Base-by-base conservation (phyloP, 2,888 invertebrate genomes). In the Apodemia hepburni region DNA sequence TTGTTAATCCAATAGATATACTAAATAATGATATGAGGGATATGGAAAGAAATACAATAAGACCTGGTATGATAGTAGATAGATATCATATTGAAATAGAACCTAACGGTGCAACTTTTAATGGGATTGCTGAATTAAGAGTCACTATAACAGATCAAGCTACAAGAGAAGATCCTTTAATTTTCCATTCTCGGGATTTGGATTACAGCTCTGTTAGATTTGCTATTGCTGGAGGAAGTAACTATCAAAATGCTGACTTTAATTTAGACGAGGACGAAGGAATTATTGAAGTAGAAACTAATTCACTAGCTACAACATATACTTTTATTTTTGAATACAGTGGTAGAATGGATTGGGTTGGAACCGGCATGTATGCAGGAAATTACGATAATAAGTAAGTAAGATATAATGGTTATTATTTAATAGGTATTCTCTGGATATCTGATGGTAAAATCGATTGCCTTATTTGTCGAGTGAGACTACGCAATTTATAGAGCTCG, bases 41-140 rank as follows among this genome's bases (percentile, higher is more conserved):
- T 3, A 70, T 73, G 57, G 78, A 76, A 57, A 68, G 73, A 42
- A 42, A 42, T 42, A 42, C 42, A 59, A 64, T 84, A 35, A 75
- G 84, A 65, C 81, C 83, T 8, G 86, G 82, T 6, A 79, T 85
- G 75, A 12, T 38, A 1, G 71, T 80, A 0, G 69, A 61, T 2
- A 72, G 67, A 22, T 84, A 85, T 54, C n/a, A 27, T 0, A 64
- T 87, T 7, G 73, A 74, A 67, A 63, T 87, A 4, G 68, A 73
- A 8, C 73, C 79, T 1, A 63, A 83, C 64, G 68, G 47, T 54
- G 73, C 72, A 0, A 73, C 70, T 0, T 87, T 86, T 65, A 65
- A 18, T 64, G 87, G 84, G 22, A 66, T 58, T 63, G 67, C 75
- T 29, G 61, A 63, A 9, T 70, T 76, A n/a, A 66, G 75, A 63